phyloP scores from a whole-genome alignment of 2,113 vertebrate species.

The Mesembrinibis cayennensis region DNA sequence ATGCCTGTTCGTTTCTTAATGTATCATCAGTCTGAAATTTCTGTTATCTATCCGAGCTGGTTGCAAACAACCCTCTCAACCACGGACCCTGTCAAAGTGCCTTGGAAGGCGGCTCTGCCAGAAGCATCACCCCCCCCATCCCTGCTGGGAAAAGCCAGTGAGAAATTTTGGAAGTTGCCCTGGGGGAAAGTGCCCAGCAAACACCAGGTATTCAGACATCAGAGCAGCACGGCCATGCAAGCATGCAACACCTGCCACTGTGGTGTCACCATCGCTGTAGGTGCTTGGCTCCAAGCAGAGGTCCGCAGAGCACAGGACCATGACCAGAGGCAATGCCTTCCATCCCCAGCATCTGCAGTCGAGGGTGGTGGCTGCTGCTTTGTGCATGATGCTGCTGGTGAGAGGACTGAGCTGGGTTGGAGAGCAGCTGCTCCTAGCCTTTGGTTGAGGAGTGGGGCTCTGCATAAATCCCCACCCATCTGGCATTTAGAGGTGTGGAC shows the following conservation, averaged over 20 bases:
- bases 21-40: neutral
- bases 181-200: accelerated
- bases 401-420: neutral
- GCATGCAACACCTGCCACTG: accelerated
- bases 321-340: accelerated
- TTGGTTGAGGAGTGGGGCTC: neutral
- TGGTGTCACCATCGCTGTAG: neutral
- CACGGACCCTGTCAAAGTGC: accelerated
- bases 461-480: neutral
- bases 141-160: neutral
- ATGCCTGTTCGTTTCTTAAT: neutral
- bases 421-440: neutral
- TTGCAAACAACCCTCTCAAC: neutral
- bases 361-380: neutral
- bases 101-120: neutral
- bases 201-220: neutral
- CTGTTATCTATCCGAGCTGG: neutral
- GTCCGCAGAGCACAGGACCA: accelerated
- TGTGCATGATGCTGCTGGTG: neutral
- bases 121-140: neutral
- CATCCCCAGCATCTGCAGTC: neutral
- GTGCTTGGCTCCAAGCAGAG: neutral
- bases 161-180: neutral
- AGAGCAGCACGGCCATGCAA: neutral
- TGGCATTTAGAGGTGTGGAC: neutral